Evolutionary conservation across 1,140 invertebrate species (phyloP), one percentile per base, ranked within the genome.

Genomic region (Homarus americanus): DNA sequence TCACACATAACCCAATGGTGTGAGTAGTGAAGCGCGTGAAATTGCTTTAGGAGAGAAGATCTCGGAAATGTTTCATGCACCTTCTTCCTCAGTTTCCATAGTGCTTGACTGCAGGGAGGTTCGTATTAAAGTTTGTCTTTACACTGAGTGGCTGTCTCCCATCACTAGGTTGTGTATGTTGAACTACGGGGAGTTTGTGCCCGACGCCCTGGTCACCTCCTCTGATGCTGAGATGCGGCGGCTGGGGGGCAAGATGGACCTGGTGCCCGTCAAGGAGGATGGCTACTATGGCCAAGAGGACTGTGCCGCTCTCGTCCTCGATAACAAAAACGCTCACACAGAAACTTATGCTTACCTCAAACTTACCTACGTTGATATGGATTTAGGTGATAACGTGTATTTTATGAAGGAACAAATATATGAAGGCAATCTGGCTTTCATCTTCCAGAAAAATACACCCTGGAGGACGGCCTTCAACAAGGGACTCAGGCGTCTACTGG

Each of bases 111-210:
- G n/a, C n/a, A n/a, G n/a, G n/a, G n/a, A n/a, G n/a, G n/a, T n/a
- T n/a, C n/a, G n/a, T n/a, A n/a, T n/a, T n/a, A n/a, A n/a, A n/a
- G n/a, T n/a, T n/a, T n/a, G n/a, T n/a, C n/a, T n/a, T n/a, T n/a
- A n/a, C n/a, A n/a, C n/a, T n/a, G n/a, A n/a, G n/a, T n/a, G n/a
- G n/a, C n/a, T n/a, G n/a, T n/a, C n/a, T n/a, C n/a, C n/a, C n/a
- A n/a, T n/a, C n/a, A n/a, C n/a, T 49, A 87, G 85, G 53, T 63
- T 87, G 36, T 87, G 85, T 24, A 87, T 87, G 85, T 38, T 87
- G 40, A 75, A 87, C 72, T 87, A 87, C 75, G 85, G 85, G 0
- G 85, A 87, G 49, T 87, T 87, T n/a, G 85, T 87, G 32, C 85
- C 85, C 28, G 73, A 63, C 73, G 85, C 85, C n/a, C 85, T 87